phyloP scores from a whole-genome alignment of 2,888 invertebrate species.

The Acholoe squamosa region DNA sequence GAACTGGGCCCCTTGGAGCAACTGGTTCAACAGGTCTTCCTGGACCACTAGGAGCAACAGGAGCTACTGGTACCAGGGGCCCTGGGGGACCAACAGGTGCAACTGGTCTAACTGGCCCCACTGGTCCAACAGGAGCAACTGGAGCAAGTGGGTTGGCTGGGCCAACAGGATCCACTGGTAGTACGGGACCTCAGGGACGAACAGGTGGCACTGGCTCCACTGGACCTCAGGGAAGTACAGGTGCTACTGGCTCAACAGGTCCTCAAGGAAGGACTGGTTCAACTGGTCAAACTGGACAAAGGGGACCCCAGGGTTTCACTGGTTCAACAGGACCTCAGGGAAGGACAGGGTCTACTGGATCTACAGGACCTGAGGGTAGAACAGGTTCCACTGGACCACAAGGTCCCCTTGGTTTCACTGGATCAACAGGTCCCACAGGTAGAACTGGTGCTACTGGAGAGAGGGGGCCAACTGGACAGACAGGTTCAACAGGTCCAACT shows the following conservation, averaged over 20 bases:
- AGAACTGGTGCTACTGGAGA: slow-evolving; percentile 57
- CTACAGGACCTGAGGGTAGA: slow-evolving; percentile 42
- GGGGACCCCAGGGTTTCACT: slow-evolving; percentile 55
- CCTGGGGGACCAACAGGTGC: slow-evolving; percentile 53
- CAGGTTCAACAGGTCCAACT: neutral
- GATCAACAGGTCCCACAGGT: slow-evolving; percentile 61
- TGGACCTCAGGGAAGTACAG: slow-evolving; percentile 52
- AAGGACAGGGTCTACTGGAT: slow-evolving; percentile 49
- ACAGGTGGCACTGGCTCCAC: slow-evolving; percentile 61
- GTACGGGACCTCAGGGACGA: slow-evolving; percentile 61
- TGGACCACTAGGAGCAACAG: slow-evolving; percentile 64
- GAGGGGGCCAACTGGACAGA: slow-evolving; percentile 16
- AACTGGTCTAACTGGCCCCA: slow-evolving; percentile 56
- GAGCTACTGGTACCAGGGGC: slow-evolving; percentile 61
- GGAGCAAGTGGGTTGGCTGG: slow-evolving; percentile 63
- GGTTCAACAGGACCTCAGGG: slow-evolving; percentile 60
- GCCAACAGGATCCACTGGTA: slow-evolving; percentile 62
- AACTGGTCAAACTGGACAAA: slow-evolving; percentile 63
- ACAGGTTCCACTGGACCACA: slow-evolving; percentile 49
- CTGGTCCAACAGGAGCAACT: slow-evolving; percentile 54
- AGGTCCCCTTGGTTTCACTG: slow-evolving; percentile 62
- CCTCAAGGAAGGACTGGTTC: slow-evolving; percentile 63
- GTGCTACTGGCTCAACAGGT: slow-evolving; percentile 47
- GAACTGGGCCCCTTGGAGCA: slow-evolving; percentile 57
- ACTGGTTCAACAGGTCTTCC: slow-evolving; percentile 59